Base-by-base conservation (phyloP, 2,113 vertebrate genomes). In the Caranx ignobilis region DNA sequence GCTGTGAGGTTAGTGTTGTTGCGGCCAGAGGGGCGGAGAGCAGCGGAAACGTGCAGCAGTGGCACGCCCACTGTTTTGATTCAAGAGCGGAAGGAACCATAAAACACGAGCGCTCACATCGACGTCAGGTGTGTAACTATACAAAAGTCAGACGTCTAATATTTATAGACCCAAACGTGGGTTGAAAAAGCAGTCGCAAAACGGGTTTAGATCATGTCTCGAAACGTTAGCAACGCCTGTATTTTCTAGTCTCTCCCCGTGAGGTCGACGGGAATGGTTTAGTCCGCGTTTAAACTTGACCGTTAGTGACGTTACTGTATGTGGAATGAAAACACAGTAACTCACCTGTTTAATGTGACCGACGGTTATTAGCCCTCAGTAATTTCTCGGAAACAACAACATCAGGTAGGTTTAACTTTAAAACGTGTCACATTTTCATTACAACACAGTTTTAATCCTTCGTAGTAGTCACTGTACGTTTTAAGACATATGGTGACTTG, bases 51-150 rank as follows among this genome's bases (percentile, higher is more conserved):
- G 11, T 41, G 8, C 39, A 9, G 39, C 11, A 41, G 19, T n/a
- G 3, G 47, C 86, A 52, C 83, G 65, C 84, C 77, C 81, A 76
- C 50, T 91, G 84, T 90, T 94, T 85, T 88, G 64, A 83, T 91
- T 93, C 80, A 85, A 90, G 59, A 73, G n/a, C 59, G 75, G 88
- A 79, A 15, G 39, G 55, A 64, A 90, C 88, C 78, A 93, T 59
- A 15, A 1, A 0, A n/a, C 16, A 11, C n/a, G 0, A 1, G 8
- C 3, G 4, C 7, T 0, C 0, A 55, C 74, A 19, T 9, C 35
- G 4, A 39, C 73, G 2, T 10, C 26, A 1, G 26, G 3, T 10
- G 0, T 2, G 0, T 0, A n/a, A 64, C 55, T 11, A 0, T 35
- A n/a, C 4, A 11, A 34, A 57, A 34, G 1, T 31, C 2, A 7